phyloP scores from a whole-genome alignment of 2,113 vertebrate genomes.

The Athene noctua region DNA sequence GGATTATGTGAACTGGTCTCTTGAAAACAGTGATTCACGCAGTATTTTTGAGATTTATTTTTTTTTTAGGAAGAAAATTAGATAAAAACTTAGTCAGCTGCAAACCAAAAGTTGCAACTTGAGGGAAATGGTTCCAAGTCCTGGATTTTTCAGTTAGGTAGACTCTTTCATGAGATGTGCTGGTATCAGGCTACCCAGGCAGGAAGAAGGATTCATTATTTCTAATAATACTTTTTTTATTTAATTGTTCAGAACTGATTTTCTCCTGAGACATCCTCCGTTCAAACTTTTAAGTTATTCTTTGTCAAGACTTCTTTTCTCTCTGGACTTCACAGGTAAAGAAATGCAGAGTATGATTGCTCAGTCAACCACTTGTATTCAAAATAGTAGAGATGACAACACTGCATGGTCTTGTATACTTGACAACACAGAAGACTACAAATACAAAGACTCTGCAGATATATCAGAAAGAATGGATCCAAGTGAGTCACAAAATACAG shows the following conservation, averaged over 20 bases:
- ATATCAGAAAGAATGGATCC: conserved; percentile 9
- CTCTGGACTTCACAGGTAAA: neutral
- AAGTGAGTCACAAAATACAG: conserved; percentile 42
- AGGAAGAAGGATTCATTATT: conserved; percentile 11
- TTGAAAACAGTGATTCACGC: neutral
- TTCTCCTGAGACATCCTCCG: neutral
- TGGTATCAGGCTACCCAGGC: neutral
- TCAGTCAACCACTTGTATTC: neutral
- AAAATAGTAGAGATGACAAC: conserved; percentile 5
- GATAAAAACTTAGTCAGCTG: neutral
- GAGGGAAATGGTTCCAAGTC: neutral
- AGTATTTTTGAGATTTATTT: neutral
- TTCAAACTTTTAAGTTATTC: neutral
- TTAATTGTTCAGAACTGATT: neutral
- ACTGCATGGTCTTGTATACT: neutral
- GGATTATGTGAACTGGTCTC: neutral
- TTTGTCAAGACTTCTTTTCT: neutral
- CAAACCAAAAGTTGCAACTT: conserved; percentile 14
- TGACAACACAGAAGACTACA: neutral
- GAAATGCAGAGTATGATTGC: neutral
- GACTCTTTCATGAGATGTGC: neutral
- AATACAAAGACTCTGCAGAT: conserved; percentile 15
- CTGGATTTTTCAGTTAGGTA: neutral
- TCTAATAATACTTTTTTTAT: neutral
- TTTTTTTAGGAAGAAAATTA: conserved; percentile 8